Percentiles rank a stretch among this genome's conserved stretches.
These are phyloP conservation scores for Mirounga angustirostris DNA, from an alignment of 2,113 vertebrate species.

Conservation along the genomic window DNA sequence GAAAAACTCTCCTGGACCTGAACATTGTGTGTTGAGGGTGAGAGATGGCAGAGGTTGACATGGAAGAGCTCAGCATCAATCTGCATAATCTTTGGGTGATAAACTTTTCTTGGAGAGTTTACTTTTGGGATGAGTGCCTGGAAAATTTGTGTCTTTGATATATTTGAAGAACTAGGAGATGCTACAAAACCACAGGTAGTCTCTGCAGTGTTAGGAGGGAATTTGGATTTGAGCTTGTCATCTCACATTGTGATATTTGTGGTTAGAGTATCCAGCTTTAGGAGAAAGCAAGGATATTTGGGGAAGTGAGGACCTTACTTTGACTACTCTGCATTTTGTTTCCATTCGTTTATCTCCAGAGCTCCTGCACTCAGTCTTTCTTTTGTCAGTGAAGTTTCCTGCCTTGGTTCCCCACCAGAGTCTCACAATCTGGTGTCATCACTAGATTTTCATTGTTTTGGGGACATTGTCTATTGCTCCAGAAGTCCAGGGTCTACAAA, in stretches of 20 bases:
- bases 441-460: not conserved
- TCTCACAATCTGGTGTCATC: not conserved
- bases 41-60: not conserved
- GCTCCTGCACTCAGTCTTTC: not conserved
- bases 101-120: not conserved
- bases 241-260: not conserved
- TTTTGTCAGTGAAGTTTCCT: not conserved
- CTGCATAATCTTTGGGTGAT: not conserved
- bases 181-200: not conserved
- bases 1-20: not conserved
- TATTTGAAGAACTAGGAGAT: not conserved
- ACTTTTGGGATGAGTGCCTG: not conserved
- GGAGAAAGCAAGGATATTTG: slow-evolving; percentile 28
- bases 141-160: slow-evolving; percentile 20
- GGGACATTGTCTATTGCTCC: not conserved
- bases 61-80: not conserved
- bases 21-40: not conserved
- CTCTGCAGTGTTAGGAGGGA: not conserved
- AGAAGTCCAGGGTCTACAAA: not conserved
- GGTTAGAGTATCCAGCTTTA: slow-evolving; percentile 13
- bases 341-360: slow-evolving; percentile 54
- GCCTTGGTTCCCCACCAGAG: not conserved
- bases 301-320: slow-evolving; percentile 8
- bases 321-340: not conserved
- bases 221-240: slow-evolving; percentile 3